Percentiles rank a stretch among this genome's conserved stretches.
phyloP scores from a whole-genome alignment of 2,797 vertebrate genomes.

The Sylvia borin region DNA sequence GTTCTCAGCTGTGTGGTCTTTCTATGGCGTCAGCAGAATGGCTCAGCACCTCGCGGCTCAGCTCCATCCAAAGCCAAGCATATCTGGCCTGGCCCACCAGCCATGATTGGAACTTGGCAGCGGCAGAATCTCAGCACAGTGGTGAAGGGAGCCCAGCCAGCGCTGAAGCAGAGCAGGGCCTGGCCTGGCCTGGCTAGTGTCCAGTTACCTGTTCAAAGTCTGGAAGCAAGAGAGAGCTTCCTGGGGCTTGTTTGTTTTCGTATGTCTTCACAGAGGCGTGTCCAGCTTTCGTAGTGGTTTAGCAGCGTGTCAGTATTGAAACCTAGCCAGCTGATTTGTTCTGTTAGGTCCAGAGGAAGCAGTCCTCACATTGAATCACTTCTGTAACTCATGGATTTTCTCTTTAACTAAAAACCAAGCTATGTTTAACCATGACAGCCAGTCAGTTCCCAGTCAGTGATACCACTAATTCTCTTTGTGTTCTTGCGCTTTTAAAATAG shows the following conservation, averaged over 20 bases:
- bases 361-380: not conserved
- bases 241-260: not conserved
- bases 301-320: not conserved
- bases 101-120: not conserved
- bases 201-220: not conserved
- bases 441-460: not conserved
- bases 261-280: not conserved
- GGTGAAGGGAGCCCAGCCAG: not conserved
- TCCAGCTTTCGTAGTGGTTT: not conserved
- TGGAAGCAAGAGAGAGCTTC: not conserved
- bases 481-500: not conserved
- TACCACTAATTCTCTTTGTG: not conserved
- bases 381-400: not conserved
- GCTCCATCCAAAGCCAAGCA: not conserved
- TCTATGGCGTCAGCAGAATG: not conserved
- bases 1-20: not conserved
- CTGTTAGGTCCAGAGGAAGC: not conserved
- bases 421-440: not conserved
- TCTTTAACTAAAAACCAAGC: not conserved
- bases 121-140: not conserved
- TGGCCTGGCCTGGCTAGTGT: not conserved
- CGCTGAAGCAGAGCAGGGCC: not conserved
- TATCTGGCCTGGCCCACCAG: not conserved
- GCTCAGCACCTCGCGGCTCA: not conserved
- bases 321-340: not conserved